A percentile compares a stretch with the other conserved stretches of the same genome.
Evolutionary conservation across 2,888 invertebrate genomes (phyloP).

Genomic region (Pseudococcus jackbeardsleyi): DNA sequence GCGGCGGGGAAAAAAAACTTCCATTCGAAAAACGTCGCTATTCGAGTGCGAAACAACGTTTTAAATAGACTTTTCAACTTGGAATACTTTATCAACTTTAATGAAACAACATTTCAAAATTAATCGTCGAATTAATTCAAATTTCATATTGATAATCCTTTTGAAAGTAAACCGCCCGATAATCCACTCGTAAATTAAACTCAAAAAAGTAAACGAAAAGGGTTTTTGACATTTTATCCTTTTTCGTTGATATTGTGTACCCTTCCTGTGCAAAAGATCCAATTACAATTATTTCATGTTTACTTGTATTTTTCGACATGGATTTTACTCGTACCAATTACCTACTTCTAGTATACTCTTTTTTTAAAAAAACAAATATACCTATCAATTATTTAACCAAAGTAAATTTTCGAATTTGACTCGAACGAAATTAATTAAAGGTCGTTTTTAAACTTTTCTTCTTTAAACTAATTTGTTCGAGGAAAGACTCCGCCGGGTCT

Average conservation of each 20-base stretch:
- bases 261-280: not conserved
- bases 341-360: not conserved
- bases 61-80: conserved; percentile 22
- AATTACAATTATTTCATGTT: not conserved
- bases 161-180: not conserved
- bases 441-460: not conserved
- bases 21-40: not conserved
- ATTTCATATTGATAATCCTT: conserved; percentile 15
- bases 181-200: conserved; percentile 22
- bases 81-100: conserved; percentile 2
- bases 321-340: not conserved
- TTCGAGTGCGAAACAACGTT: not conserved
- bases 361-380: not conserved
- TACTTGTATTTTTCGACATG: not conserved
- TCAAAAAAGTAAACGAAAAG: conserved; percentile 1
- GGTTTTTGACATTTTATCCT: conserved; percentile 10
- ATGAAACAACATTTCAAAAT: conserved; percentile 32
- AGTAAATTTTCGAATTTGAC: not conserved
- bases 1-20: not conserved
- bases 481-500: not conserved
- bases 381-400: not conserved
- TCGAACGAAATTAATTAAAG: not conserved
- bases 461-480: not conserved
- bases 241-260: not conserved
- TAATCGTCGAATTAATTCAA: conserved; percentile 14